Conservation (phyloP, 2,888 invertebrate genomes). For the Drosophila mimetica region DNA sequence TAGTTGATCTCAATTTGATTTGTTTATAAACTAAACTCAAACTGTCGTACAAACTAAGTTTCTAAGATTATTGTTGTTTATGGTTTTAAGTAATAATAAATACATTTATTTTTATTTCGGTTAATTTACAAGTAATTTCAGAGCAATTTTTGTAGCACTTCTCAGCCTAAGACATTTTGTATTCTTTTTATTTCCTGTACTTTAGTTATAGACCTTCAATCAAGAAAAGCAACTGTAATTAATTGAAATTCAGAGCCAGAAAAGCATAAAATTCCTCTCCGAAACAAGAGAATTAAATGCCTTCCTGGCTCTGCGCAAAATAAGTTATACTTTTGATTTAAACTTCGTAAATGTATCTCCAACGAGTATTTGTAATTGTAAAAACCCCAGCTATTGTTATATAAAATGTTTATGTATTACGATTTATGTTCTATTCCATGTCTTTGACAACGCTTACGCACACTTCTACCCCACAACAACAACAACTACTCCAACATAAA, state of each 20-base stretch:
- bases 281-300: too few species aligned
- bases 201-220: background rate
- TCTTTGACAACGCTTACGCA: conserved; percentile 78
- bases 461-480: conserved; percentile 71
- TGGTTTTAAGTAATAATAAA: conserved; percentile 57
- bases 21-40: conserved; percentile 7
- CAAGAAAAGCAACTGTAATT: conserved; percentile 2
- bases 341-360: conserved; percentile 8
- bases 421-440: conserved; percentile 81
- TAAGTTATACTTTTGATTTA: conserved; percentile 8
- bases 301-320: background rate
- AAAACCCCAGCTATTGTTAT: conserved; percentile 36
- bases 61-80: conserved; percentile 47
- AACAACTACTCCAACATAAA: conserved; percentile 59
- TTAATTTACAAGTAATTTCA: conserved; percentile 55
- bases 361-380: conserved; percentile 51
- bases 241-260: background rate
- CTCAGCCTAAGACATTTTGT: conserved; percentile 26
- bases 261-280: background rate
- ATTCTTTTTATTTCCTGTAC: conserved; percentile 15
- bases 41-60: conserved; percentile 26
- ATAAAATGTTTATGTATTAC: conserved; percentile 74
- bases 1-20: too few species aligned
- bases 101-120: conserved; percentile 41
- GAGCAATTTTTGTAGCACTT: conserved; percentile 62